phyloP scores from a whole-genome alignment of 2,113 vertebrate genomes.

The Acrocephalus arundinaceus region DNA sequence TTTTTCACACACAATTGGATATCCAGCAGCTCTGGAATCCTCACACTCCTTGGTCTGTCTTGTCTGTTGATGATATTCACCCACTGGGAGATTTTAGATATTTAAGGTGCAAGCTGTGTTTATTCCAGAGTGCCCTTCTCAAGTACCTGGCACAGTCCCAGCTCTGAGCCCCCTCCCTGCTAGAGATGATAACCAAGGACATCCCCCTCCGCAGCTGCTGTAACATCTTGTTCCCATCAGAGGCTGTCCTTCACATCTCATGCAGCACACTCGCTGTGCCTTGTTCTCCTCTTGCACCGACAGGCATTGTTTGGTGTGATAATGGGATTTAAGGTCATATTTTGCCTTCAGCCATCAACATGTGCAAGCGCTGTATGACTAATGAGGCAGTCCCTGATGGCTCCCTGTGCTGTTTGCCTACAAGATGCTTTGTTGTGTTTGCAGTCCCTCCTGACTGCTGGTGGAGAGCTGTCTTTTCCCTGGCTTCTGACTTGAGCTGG shows the following conservation, averaged over 20 bases:
- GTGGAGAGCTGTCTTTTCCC: conserved; percentile 3
- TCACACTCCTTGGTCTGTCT: not conserved
- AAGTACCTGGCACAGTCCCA: not conserved
- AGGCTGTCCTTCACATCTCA: not conserved
- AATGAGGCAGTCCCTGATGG: conserved; percentile 52
- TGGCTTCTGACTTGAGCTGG: not conserved
- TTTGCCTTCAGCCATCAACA: conserved; percentile 65
- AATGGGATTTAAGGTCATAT: conserved; percentile 66
- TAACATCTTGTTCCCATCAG: not conserved
- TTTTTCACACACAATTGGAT: not conserved
- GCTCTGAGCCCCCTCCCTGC: not conserved
- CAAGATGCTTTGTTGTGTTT: conserved; percentile 7
- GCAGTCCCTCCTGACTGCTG: conserved; percentile 43
- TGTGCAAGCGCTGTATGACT: conserved; percentile 41
- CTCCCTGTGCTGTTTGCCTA: not conserved
- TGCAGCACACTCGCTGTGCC: not conserved
- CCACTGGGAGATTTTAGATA: not conserved
- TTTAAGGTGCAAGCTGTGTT: not conserved
- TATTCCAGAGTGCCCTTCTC: not conserved
- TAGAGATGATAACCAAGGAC: not conserved
- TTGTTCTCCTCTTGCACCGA: not conserved
- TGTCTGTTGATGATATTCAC: not conserved
- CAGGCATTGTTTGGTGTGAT: conserved; percentile 44
- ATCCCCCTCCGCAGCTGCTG: not conserved
- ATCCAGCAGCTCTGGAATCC: not conserved